These are phyloP conservation scores for Leuciscus waleckii DNA, from an alignment of 2,797 vertebrate species.

Conservation along the genomic window DNA sequence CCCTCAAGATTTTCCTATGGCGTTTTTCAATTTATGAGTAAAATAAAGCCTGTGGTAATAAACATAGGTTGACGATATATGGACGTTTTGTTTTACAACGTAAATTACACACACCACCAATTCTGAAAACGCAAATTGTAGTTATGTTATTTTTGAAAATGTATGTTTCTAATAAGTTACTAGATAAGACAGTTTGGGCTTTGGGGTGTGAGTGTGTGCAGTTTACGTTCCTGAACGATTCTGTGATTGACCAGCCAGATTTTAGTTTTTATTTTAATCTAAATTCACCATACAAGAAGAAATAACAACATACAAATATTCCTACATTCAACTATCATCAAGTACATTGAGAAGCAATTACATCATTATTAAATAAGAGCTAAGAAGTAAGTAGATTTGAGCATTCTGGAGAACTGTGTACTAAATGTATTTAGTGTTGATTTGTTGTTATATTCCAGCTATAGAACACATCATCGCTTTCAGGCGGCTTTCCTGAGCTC, in stretches of 20 bases:
- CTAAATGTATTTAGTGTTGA: background rate
- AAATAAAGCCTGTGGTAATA: background rate
- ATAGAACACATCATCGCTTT: slow-evolving; percentile 79
- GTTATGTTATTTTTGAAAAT: no score
- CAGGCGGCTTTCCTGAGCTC: slow-evolving; percentile 76
- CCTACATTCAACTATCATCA: background rate
- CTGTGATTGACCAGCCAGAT: background rate
- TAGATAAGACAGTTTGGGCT: no score
- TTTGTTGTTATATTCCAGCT: slow-evolving; percentile 67
- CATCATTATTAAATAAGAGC: background rate
- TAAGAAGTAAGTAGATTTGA: background rate
- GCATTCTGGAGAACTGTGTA: background rate
- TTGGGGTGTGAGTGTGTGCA: no score
- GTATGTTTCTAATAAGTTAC: no score
- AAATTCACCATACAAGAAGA: background rate
- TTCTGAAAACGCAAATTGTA: no score
- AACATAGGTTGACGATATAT: no score
- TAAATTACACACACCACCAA: no score
- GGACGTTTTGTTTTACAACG: no score
- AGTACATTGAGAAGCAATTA: background rate
- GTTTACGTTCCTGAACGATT: background rate
- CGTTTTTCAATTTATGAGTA: background rate
- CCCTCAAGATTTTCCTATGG: no score
- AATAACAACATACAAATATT: background rate
- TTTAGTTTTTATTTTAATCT: background rate